Conservation (phyloP, 2,797 vertebrate species). For the Lepus oiostolus region DNA sequence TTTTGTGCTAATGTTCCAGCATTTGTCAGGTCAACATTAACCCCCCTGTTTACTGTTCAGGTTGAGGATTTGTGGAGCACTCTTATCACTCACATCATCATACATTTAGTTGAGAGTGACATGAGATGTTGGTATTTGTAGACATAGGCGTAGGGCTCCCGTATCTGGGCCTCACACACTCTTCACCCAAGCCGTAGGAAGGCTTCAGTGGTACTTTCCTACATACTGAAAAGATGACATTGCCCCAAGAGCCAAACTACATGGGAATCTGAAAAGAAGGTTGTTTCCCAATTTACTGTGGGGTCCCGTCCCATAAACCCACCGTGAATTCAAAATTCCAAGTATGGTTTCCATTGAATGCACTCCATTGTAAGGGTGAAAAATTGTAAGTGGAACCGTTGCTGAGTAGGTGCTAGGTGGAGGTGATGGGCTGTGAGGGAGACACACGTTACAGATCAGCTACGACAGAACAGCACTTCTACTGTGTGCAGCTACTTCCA, state of each 20-base stretch:
- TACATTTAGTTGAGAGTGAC: background rate
- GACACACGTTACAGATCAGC: background rate
- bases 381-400: background rate
- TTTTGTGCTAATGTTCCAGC: constrained; percentile 18
- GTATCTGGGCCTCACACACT: background rate
- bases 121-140: constrained; percentile 19
- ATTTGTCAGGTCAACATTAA: constrained; percentile 28
- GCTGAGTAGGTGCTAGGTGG: background rate
- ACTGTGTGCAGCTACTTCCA: background rate
- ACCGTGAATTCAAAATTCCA: background rate
- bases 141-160: background rate
- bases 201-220: too few relatives aligned
- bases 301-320: background rate
- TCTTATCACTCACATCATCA: background rate
- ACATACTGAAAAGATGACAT: too few relatives aligned
- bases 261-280: background rate
- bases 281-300: background rate
- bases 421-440: background rate
- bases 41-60: constrained; percentile 56
- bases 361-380: background rate
- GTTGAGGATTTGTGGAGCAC: constrained; percentile 10
- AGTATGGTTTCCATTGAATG: background rate
- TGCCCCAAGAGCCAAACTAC: too few relatives aligned
- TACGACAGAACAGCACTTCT: background rate
- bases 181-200: background rate